Base-by-base conservation (phyloP, 2,113 vertebrate species). In the Boleophthalmus pectinirostris region DNA sequence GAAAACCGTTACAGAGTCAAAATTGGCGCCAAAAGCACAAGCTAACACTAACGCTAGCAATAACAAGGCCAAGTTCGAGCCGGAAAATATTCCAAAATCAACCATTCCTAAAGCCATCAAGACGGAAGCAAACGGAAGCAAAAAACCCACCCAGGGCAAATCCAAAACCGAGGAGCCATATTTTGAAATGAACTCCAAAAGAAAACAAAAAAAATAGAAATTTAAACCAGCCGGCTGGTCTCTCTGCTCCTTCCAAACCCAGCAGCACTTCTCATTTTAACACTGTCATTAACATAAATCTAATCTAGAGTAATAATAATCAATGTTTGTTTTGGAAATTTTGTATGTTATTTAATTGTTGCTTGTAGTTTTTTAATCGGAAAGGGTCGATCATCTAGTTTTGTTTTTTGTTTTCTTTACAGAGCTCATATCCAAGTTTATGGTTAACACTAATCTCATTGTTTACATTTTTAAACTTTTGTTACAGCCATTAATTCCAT, bases 181-280 rank as follows among this genome's bases (percentile, higher is more conserved):
- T 76, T 98, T 97, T 81, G 95, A 96, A 85, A 96, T 97, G 95
- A 96, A 91, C 47, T 91, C 90, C 25, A 95, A 90, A 82, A 95
- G 95, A 89, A 94, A 94, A 68, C 86, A 74, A 67, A 91, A 79
- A 77, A 88, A 66, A 16, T 43, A 43, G 8, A 43, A 33, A 18
- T 25, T 23, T 0, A 60, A 68, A 66, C 73, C 83, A 74, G 80
- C 74, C 13, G 68, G 70, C 70, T 71, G 69, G 57, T 66, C 18
- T n/a, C 35, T 4, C 29, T 46, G 60, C 66, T 72, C 43, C 66
- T n/a, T 14, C 20, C 14, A 33, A 35, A 53, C 61, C 43, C 74
- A 70, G 82, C 77, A 74, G 84, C 77, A 74, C 74, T 79, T 75
- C 66, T 71, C 46, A 23, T 49, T 38, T 49, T 54, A 45, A 63